These are phyloP conservation scores for Linepithema humile DNA, from an alignment of 1,140 invertebrate species.

Conservation along the genomic window DNA sequence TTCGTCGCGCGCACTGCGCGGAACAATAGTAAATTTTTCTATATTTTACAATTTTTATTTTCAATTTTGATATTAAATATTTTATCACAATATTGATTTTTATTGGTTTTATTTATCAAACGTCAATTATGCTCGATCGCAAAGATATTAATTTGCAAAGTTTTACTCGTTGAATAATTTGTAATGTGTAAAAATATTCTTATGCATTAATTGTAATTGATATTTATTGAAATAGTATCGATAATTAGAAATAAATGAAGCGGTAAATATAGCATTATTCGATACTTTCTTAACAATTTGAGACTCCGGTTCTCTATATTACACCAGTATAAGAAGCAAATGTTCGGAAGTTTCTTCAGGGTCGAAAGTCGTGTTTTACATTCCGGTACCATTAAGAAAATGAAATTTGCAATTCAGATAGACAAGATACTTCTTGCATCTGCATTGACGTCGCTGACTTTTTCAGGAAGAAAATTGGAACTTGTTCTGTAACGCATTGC, in stretches of 20 bases:
- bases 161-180: neutral
- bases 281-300: neutral
- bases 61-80: neutral
- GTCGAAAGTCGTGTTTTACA: constrained; percentile 48
- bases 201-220: neutral
- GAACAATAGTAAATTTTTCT: neutral
- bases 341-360: constrained; percentile 35
- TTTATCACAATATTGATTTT: neutral
- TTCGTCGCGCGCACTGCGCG: neutral
- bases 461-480: constrained; percentile 52
- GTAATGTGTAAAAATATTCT: neutral
- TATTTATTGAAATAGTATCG: neutral
- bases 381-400: constrained; percentile 63
- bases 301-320: constrained; percentile 2
- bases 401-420: constrained; percentile 71
- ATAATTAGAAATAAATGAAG: neutral
- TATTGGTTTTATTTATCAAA: neutral
- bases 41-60: neutral
- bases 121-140: neutral
- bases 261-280: neutral
- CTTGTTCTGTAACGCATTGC: neutral
- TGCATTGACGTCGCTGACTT: constrained; percentile 62
- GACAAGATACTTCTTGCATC: constrained; percentile 23
- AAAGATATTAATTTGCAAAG: neutral
- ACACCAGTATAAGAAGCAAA: constrained; percentile 16